Percentiles rank a stretch among this genome's conserved stretches.
Evolutionary conservation across 2,888 invertebrate species (phyloP).

Genomic region (Acrocera orbiculus): DNA sequence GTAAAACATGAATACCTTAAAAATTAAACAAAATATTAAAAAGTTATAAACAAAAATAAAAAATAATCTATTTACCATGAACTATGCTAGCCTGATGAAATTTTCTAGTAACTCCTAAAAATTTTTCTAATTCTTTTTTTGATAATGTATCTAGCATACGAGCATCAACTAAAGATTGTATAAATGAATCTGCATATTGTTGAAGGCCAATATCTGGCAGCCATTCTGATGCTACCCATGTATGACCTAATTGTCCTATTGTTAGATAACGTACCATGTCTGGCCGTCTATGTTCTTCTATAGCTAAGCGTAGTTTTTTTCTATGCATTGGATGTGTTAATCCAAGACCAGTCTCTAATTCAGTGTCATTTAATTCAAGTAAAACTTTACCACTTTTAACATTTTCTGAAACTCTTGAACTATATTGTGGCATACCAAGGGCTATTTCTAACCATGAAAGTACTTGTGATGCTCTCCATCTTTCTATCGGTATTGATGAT

Average conservation of each 20-base stretch:
- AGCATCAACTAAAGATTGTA: constrained; percentile 80
- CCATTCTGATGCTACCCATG: constrained; percentile 90
- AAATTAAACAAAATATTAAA: background rate
- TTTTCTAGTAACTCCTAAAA: constrained; percentile 78
- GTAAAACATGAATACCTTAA: constrained; percentile 58
- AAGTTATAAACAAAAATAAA: background rate
- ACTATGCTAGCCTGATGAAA: constrained; percentile 91
- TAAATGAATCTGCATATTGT: constrained; percentile 75
- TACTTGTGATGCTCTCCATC: constrained; percentile 86
- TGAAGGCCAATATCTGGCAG: constrained; percentile 78
- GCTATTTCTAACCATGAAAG: constrained; percentile 89
- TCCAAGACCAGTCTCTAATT: constrained; percentile 80
- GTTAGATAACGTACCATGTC: constrained; percentile 72
- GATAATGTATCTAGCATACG: constrained; percentile 83
- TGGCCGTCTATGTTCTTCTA: constrained; percentile 81
- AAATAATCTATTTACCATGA: constrained; percentile 40
- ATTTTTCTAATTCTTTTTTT: constrained; percentile 86
- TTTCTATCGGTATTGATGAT: constrained; percentile 64
- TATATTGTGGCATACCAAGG: constrained; percentile 87
- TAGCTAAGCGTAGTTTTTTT: constrained; percentile 79
- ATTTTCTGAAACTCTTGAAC: constrained; percentile 76
- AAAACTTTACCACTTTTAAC: constrained; percentile 92
- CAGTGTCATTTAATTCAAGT: constrained; percentile 77
- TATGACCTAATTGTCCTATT: constrained; percentile 73
- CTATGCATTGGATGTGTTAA: constrained; percentile 83